phyloP scores from a whole-genome alignment of 2,797 vertebrate species.

The Anguilla megastoma region DNA sequence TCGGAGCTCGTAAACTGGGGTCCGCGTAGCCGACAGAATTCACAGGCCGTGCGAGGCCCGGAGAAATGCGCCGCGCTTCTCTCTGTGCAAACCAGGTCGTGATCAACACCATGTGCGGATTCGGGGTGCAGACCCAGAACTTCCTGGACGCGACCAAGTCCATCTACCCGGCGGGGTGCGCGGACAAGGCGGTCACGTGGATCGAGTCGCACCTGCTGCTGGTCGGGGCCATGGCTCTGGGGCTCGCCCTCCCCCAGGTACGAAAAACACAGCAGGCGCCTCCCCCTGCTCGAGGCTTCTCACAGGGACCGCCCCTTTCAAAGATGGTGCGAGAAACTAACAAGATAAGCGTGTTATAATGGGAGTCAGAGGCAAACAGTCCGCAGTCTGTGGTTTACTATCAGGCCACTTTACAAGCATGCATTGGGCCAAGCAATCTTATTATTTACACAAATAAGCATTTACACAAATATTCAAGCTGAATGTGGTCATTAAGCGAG shows the following conservation, averaged over 20 bases:
- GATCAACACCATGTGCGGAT: slow-evolving; percentile 78
- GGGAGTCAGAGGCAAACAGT: neutral
- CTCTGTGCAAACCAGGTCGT: slow-evolving; percentile 57
- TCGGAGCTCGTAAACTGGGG: neutral
- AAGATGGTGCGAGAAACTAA: neutral
- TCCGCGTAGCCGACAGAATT: neutral
- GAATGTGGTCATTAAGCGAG: too few relatives aligned
- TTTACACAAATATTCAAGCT: too few relatives aligned
- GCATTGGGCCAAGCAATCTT: neutral
- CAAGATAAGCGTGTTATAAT: neutral
- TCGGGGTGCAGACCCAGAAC: slow-evolving; percentile 68
- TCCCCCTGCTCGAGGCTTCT: slow-evolving; percentile 1
- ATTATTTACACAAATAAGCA: neutral
- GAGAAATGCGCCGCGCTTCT: neutral
- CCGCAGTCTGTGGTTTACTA: neutral
- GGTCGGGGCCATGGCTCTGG: slow-evolving; percentile 69
- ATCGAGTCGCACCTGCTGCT: slow-evolving; percentile 76
- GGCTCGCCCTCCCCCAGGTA: slow-evolving; percentile 75
- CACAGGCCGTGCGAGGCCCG: neutral
- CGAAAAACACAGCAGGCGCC: neutral
- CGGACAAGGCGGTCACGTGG: slow-evolving; percentile 70
- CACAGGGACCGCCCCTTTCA: neutral
- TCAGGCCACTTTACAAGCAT: neutral
- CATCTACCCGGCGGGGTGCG: slow-evolving; percentile 73
- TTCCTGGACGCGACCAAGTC: slow-evolving; percentile 63